Conservation (phyloP, 92 coral and sea anemone genomes). For the Umimayanthus kanabou region DNA sequence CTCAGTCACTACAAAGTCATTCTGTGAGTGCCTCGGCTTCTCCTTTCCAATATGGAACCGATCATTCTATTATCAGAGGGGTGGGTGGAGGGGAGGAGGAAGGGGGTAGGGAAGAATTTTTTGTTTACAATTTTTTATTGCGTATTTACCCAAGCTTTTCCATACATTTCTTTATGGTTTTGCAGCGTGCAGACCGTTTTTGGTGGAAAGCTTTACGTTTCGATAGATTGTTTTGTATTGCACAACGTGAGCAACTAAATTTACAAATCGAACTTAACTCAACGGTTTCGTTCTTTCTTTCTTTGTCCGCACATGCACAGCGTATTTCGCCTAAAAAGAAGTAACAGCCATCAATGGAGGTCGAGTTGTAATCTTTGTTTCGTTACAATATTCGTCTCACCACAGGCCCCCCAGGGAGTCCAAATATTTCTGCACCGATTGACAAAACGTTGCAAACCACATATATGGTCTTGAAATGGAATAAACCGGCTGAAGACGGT, state of each 20-base stretch:
- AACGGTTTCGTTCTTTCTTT: too few relatives aligned
- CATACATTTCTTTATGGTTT: too few relatives aligned
- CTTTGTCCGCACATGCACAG: too few relatives aligned
- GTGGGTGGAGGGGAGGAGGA: not conserved
- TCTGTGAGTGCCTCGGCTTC: slow-evolving; percentile 23
- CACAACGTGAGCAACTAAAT: too few relatives aligned
- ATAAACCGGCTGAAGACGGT: not conserved
- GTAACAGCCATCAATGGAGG: too few relatives aligned
- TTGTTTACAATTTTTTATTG: not conserved
- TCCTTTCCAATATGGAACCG: not conserved
- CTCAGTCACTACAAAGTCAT: not conserved
- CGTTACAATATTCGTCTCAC: not conserved
- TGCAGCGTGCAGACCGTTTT: too few relatives aligned
- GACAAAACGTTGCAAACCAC: slow-evolving; percentile 1
- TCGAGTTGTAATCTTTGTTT: too few relatives aligned
- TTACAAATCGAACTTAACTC: too few relatives aligned
- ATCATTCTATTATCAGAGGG: not conserved
- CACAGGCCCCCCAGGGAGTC: not conserved
- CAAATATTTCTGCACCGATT: not conserved
- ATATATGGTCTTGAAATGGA: slow-evolving; percentile 3
- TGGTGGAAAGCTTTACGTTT: too few relatives aligned
- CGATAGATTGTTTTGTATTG: too few relatives aligned
- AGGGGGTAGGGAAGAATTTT: not conserved
- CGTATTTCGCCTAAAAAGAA: too few relatives aligned
- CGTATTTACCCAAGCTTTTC: too few relatives aligned